Evolutionary conservation across 2,113 vertebrate species (phyloP).

Genomic region (Lepus americanus): DNA sequence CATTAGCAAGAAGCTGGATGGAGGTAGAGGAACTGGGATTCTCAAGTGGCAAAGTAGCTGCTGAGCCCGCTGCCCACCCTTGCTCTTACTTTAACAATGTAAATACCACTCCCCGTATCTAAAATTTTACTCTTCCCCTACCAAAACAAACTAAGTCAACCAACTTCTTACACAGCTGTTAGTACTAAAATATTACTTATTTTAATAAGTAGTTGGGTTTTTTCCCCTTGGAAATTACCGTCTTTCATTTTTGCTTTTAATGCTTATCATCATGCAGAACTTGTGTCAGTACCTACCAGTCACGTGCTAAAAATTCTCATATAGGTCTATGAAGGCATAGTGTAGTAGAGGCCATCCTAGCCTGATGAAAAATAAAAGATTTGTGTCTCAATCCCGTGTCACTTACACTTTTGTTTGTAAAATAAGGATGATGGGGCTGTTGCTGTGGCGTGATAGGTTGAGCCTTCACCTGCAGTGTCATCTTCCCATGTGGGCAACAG

Average conservation of each 20-base stretch:
- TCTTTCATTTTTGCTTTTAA: slow-evolving; percentile 38
- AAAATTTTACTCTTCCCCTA: not conserved
- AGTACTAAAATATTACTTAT: slow-evolving; percentile 29
- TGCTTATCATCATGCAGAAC: not conserved
- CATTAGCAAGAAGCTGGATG: no score
- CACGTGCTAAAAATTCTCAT: not conserved
- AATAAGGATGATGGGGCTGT: not conserved
- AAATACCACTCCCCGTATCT: not conserved
- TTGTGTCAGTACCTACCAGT: not conserved
- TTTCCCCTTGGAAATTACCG: not conserved
- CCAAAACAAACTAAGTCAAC: slow-evolving; percentile 1
- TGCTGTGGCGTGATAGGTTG: not conserved
- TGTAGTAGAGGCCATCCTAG: not conserved
- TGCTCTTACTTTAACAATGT: not conserved
- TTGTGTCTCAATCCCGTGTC: slow-evolving; percentile 1
- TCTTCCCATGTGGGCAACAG: no score
- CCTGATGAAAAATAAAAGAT: not conserved
- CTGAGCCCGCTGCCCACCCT: not conserved
- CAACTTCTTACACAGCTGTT: not conserved
- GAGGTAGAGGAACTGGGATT: no score
- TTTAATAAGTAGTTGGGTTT: not conserved
- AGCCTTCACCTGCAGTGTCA: no score
- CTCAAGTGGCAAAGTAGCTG: no score
- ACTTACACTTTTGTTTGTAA: slow-evolving; percentile 5
- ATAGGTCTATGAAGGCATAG: not conserved